Base-by-base conservation (phyloP, 2,113 vertebrate species). In the Oncorhynchus tshawytscha region DNA sequence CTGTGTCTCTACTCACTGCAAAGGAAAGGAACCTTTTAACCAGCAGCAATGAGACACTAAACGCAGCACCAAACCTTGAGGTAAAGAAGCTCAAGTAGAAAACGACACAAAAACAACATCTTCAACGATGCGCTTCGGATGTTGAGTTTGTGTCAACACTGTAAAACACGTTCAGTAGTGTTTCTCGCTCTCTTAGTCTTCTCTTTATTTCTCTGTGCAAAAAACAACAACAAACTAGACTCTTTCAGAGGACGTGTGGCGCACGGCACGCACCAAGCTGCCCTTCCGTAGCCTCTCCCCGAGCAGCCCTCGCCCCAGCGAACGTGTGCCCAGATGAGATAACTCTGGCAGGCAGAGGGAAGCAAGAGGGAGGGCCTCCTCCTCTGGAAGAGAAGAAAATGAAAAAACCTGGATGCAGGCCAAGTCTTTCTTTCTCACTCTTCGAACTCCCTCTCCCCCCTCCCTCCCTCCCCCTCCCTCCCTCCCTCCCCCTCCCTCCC, bases 301-400 rank as follows among this genome's bases (percentile, higher is more conserved):
- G 81, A 82, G 87, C 80, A 82, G 82, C 83, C 88, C 86, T 84
- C 85, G 87, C 81, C 73, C n/a, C 2, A 73, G 85, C 88, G 82
- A 90, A 87, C 79, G 90, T 79, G 91, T 93, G 93, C 89, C 92
- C 91, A 92, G 87, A 90, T 92, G 92, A 94, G 93, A 94, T 94
- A 93, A 93, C 90, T 91, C 64, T 2, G 83, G 77, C 81, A 88
- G 77, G 85, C 86, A 45, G 81, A 84, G 76, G 76, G 78, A 72
- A 78, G 24, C 71, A 49, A 57, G 71, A 75, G 78, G 76, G 84
- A 87, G 84, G 72, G 82, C 78, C 78, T 87, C 83, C 84, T 89
- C 88, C 81, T 86, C 75, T 79, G 78, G 67, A 84, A 70, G 20
- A 70, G 4, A 86, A 85, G 80, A 78, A 87, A 85, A 87, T 71